Conservation (phyloP, 2,113 vertebrate species). For the Chunga burmeisteri region DNA sequence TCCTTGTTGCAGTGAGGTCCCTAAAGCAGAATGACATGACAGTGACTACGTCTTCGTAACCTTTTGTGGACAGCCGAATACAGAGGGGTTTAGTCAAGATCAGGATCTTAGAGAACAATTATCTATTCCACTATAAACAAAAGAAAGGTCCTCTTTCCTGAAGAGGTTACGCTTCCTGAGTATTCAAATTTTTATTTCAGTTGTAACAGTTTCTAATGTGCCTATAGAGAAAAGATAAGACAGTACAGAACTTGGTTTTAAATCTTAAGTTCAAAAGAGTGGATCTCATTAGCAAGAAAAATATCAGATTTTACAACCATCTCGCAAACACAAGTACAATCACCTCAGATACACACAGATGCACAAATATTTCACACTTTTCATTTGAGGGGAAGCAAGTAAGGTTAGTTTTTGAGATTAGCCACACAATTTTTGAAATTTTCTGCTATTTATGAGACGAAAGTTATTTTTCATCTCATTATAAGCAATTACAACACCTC, state of each 20-base stretch:
- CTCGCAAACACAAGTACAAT: background rate
- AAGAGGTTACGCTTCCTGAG: rapidly evolving
- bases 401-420: background rate
- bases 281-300: background rate
- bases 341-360: background rate
- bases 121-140: background rate
- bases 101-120: background rate
- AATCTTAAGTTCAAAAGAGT: background rate
- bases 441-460: background rate
- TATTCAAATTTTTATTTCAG: background rate
- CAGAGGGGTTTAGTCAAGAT: background rate
- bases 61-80: background rate
- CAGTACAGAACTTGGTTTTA: background rate
- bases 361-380: background rate
- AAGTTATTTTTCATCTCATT: background rate
- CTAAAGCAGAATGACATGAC: background rate
- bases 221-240: background rate
- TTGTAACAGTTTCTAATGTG: background rate
- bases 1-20: background rate
- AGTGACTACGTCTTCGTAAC: background rate
- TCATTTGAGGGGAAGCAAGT: background rate
- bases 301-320: background rate
- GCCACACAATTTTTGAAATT: background rate
- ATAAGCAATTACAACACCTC: background rate
- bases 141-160: background rate